These are phyloP conservation scores for Orius insidiosus DNA, from an alignment of 1,140 invertebrate species.

Conservation along the genomic window DNA sequence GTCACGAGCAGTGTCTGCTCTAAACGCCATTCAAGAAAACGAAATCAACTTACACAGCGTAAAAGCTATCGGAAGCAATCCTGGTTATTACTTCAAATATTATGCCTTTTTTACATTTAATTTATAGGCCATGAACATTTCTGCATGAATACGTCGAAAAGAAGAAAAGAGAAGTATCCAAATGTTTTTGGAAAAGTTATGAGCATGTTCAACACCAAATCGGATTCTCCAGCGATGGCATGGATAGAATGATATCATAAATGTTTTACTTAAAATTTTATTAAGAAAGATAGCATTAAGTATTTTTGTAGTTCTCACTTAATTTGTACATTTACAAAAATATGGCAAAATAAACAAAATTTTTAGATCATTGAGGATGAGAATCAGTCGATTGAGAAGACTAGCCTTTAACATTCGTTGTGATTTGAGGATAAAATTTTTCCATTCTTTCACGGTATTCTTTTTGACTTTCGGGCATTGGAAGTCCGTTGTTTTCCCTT, in stretches of 20 bases:
- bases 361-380: too few species aligned
- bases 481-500: constrained; percentile 29
- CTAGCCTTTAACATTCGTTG: not conserved
- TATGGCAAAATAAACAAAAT: too few species aligned
- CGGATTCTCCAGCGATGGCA: constrained; percentile 14
- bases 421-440: constrained; percentile 25
- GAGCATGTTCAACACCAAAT: constrained; percentile 2
- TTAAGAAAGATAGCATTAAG: too few species aligned
- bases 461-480: constrained; percentile 28
- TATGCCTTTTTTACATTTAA: not conserved
- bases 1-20: constrained; percentile 37
- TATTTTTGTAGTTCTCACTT: too few species aligned
- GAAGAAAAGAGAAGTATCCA: not conserved
- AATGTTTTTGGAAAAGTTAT: not conserved
- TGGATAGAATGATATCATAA: constrained; percentile 15
- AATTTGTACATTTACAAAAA: too few species aligned
- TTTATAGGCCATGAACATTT: constrained; percentile 16
- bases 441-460: constrained; percentile 32
- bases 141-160: constrained; percentile 4
- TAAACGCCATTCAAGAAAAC: constrained; percentile 24
- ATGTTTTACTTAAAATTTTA: not conserved
- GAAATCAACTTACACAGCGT: constrained; percentile 27
- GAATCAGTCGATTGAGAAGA: too few species aligned
- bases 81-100: constrained; percentile 25
- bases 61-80: constrained; percentile 36